These are phyloP conservation scores for Nymphalis io DNA, from an alignment of 1,140 invertebrate genomes.

Conservation along the genomic window DNA sequence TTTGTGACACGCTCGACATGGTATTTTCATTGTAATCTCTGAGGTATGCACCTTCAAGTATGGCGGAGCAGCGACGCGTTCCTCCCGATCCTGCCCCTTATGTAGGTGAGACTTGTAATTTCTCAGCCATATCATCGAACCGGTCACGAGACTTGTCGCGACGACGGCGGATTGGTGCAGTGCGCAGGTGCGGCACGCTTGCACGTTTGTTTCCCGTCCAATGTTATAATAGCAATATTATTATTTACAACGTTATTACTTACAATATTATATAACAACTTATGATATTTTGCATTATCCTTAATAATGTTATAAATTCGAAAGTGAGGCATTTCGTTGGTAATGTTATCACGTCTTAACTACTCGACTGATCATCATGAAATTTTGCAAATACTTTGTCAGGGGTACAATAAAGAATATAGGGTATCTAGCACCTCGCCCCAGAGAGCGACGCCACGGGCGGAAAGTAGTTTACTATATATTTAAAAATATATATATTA, in stretches of 20 bases:
- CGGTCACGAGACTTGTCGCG: neutral
- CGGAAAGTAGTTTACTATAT: too few relatives aligned
- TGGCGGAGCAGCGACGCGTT: neutral
- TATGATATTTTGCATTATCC: too few relatives aligned
- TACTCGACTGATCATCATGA: too few relatives aligned
- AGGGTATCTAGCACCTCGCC: too few relatives aligned
- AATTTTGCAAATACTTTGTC: too few relatives aligned
- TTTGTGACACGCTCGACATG: neutral
- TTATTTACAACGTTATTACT: neutral
- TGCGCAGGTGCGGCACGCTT: neutral
- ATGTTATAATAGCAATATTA: neutral
- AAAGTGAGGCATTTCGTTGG: too few relatives aligned
- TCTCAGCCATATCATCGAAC: neutral
- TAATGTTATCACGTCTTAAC: too few relatives aligned
- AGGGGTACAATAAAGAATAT: too few relatives aligned
- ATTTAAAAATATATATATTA: too few relatives aligned
- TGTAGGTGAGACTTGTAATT: conserved; percentile 1
- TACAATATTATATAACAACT: too few relatives aligned
- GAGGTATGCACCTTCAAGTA: conserved; percentile 1
- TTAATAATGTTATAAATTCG: too few relatives aligned
- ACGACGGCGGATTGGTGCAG: neutral
- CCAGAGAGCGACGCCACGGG: too few relatives aligned
- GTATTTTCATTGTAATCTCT: neutral
- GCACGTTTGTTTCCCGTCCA: neutral
- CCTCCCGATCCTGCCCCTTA: conserved; percentile 9